Evolutionary conservation across 2,113 vertebrate genomes (phyloP), one percentile per base, ranked within the genome.

Genomic region (Varanus komodoensis): DNA sequence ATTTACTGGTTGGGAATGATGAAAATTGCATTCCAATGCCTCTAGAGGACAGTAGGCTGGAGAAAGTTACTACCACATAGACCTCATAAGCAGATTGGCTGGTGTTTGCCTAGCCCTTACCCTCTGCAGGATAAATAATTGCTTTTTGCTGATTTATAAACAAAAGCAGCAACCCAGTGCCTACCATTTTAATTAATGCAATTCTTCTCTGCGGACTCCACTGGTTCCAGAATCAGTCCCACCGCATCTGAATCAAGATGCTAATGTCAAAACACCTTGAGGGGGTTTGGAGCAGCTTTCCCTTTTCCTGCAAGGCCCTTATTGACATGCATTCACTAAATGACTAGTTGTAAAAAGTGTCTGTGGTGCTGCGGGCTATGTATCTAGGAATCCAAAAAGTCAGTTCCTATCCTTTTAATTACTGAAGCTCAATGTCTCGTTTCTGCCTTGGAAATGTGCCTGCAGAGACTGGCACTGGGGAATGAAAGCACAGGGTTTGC

Each of bases 131-230:
- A 29, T 14, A 71, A 86, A 91, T 52, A 79, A 90, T 87, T 89
- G 77, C 38, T 23, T 91, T 94, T 94, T 93, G 92, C 89, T 94
- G 93, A 92, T 75, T 73, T 64, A 48, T 67, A 21, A 64, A 64
- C 3, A 19, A 12, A 54, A 44, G 38, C 38, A 44, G 38, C 38
- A 44, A 44, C 38, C 38, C 38, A 44, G 3, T 44, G 38, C 38
- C 38, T 90, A 94, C 82, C 52, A n/a, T 90, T 94, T 94, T 94
- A 95, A 92, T 96, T 89, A 77, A 88, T 71, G 78, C 64, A 4
- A 84, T 11, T 38, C 75, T 95, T 87, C 94, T 57, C 11, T 91
- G 90, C 85, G 87, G 81, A 38, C 69, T 67, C 34, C 8, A 84
- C 50, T 23, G 77, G 73, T 89, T 95, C 88, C 86, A 91, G 69